Conservation (phyloP, 2,888 invertebrate genomes). For the Watsonalla cultraria region DNA sequence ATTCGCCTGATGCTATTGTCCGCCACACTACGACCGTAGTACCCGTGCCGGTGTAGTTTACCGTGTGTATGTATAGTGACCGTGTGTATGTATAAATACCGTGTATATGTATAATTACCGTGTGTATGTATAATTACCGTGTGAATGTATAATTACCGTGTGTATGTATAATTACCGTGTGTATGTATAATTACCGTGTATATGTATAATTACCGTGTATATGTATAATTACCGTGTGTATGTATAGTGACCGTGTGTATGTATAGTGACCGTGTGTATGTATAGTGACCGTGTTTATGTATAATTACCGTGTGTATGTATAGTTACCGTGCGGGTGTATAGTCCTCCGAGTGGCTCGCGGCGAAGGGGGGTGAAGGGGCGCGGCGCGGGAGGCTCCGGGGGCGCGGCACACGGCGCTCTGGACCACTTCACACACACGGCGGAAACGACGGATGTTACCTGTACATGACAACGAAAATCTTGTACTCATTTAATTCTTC, state of each 20-base stretch:
- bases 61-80: background rate
- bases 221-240: constrained; percentile 30
- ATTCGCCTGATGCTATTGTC: too few species aligned
- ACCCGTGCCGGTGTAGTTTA: too few species aligned
- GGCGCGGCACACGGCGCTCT: constrained; percentile 85
- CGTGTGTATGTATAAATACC: background rate
- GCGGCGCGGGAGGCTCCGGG: constrained; percentile 46
- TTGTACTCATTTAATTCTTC: too few species aligned
- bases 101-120: background rate
- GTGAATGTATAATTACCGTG: background rate
- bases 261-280: background rate
- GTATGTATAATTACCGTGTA: background rate
- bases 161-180: background rate
- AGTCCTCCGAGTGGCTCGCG: constrained; percentile 34
- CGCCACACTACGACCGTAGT: too few species aligned
- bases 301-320: background rate
- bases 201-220: constrained; percentile 39
- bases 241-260: background rate
- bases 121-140: background rate
- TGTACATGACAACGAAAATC: too few species aligned
- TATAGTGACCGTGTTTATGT: background rate
- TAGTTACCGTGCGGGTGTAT: constrained; percentile 48
- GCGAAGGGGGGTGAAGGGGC: constrained; percentile 30
- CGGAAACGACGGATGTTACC: constrained; percentile 97
- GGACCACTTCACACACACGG: constrained; percentile 97